Conservation (phyloP, 2,888 invertebrate genomes). For the Agrochola circellaris region DNA sequence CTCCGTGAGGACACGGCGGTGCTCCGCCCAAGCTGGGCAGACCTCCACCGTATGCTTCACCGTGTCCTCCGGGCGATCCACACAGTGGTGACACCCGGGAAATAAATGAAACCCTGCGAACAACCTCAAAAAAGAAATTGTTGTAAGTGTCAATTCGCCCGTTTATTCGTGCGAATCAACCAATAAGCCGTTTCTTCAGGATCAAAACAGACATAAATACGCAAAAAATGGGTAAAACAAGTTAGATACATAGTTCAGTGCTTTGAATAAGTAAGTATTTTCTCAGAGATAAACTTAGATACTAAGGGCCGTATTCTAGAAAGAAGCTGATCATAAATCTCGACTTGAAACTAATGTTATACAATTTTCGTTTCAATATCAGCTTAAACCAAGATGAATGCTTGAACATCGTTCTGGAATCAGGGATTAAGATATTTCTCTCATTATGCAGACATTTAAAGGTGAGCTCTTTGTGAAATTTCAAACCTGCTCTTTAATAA, state of each 20-base stretch:
- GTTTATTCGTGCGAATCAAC: no score
- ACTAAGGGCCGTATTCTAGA: background rate
- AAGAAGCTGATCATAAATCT: no score
- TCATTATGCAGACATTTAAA: background rate
- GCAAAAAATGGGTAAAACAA: background rate
- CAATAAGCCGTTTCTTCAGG: background rate
- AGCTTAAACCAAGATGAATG: background rate
- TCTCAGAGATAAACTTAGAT: background rate
- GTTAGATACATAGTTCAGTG: no score
- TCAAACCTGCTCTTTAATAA: constrained; percentile 9
- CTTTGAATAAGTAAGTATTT: background rate
- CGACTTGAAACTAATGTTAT: background rate
- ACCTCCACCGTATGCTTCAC: no score
- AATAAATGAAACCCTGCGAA: no score
- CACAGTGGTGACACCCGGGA: no score
- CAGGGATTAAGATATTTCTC: background rate
- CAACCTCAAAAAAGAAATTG: no score
- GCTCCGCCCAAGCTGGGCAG: no score
- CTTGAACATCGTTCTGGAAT: background rate
- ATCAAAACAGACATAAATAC: constrained; percentile 16
- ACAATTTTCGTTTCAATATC: background rate
- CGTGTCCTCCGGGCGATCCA: no score
- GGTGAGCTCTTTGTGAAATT: background rate
- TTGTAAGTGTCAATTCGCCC: no score
- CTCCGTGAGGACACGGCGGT: no score